Evolutionary conservation across 2,113 vertebrate genomes (phyloP).

Genomic region (Cariama cristata): DNA sequence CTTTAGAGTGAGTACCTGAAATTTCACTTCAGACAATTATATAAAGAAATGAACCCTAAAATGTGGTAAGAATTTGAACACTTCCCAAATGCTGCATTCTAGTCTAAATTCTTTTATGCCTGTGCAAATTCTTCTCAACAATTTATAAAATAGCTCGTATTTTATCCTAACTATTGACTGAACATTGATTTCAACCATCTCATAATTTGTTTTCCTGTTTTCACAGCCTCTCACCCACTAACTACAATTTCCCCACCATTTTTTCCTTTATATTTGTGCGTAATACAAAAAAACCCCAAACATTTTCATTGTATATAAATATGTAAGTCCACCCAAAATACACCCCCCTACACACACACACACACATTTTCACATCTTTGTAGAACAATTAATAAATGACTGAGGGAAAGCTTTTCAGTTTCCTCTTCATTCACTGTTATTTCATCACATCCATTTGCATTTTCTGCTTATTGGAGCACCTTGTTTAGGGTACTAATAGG

Average conservation of each 20-base stretch:
- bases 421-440: neutral
- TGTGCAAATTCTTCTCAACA: neutral
- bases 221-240: neutral
- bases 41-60: conserved; percentile 9
- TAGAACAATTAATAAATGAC: neutral
- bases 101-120: neutral
- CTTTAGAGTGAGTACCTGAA: neutral
- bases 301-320: neutral
- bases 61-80: neutral
- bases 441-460: neutral
- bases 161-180: neutral
- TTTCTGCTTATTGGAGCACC: neutral
- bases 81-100: neutral
- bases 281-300: neutral
- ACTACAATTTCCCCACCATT: neutral
- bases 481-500: neutral
- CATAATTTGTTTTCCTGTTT: neutral
- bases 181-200: neutral
- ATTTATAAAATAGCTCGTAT: neutral
- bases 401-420: neutral
- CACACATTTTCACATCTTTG: neutral
- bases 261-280: neutral
- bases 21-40: neutral
- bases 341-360: too few relatives aligned
- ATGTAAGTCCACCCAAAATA: neutral